A percentile compares a stretch with the other conserved stretches of the same genome.
These are phyloP conservation scores for Athalia cordata DNA, from an alignment of 2,888 invertebrate genomes.

Conservation along the genomic window DNA sequence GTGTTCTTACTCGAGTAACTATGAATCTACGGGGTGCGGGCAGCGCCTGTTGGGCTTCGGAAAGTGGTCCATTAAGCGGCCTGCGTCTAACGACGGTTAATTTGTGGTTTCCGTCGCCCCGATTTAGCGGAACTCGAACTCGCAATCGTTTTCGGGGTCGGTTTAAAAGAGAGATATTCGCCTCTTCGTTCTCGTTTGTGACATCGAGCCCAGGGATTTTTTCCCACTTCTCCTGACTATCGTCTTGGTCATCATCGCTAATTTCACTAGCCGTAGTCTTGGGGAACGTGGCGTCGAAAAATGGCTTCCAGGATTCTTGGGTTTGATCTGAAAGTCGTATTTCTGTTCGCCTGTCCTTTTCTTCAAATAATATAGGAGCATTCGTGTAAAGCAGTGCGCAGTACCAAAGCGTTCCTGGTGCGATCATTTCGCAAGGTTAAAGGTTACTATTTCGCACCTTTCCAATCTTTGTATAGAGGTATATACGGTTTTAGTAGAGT, in stretches of 20 bases:
- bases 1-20: constrained; percentile 64
- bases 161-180: constrained; percentile 31
- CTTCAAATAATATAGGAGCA: constrained; percentile 37
- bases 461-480: constrained; percentile 43
- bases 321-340: constrained; percentile 37
- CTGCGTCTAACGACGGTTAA: constrained; percentile 68
- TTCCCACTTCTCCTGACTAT: not conserved
- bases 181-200: constrained; percentile 48
- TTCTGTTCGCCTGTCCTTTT: constrained; percentile 41
- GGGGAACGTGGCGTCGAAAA: not conserved
- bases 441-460: constrained; percentile 40
- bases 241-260: constrained; percentile 16
- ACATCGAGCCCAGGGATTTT: constrained; percentile 64
- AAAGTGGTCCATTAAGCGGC: constrained; percentile 59
- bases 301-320: constrained; percentile 10
- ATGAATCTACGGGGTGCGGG: constrained; percentile 63
- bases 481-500: constrained; percentile 44
- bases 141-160: constrained; percentile 66
- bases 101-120: constrained; percentile 64
- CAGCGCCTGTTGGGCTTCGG: constrained; percentile 28
- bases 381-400: constrained; percentile 38
- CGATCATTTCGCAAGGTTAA: constrained; percentile 40
- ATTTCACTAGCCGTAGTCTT: constrained; percentile 10
- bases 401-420: constrained; percentile 40
- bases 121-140: constrained; percentile 68